Base-by-base conservation (phyloP, 2,113 vertebrate species). In the Zosterops borbonicus region DNA sequence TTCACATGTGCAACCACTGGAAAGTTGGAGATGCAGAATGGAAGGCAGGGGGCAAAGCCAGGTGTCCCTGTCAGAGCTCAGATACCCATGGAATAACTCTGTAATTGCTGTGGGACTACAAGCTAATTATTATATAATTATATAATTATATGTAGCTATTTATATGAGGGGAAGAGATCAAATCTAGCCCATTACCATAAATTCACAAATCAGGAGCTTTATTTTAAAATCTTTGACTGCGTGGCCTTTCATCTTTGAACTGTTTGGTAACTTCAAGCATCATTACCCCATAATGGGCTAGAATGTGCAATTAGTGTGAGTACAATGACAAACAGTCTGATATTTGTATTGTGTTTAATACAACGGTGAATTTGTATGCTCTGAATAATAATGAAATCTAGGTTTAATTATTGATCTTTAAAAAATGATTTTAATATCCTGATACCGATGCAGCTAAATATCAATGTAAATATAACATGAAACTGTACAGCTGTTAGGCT, bases 231-330 rank as follows among this genome's bases (percentile, higher is more conserved):
- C 83, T 84, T 92, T 94, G 92, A 90, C 94, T 90, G n/a, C 0
- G 0, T 95, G 95, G 69, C 94, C 93, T 96, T 91, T 96, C 90
- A 80, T 94, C 93, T 96, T 94, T 97, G 95, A 94, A 95, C 95
- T 96, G 92, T 92, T 96, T 81, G 88, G 76, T 90, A 93, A 89
- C 94, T 89, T 95, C 85, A 94, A 96, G 95, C 90, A 93, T 96
- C 96, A 94, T 95, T 97, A 96, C 85, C 76, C 80, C 35, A 47
- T 50, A 95, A 89, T 42, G 83, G 84, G 90, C 86, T 86, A 90
- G 90, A 90, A 90, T 50, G 79, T 78, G 86, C 93, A 96, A 93
- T 96, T 96, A 96, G 58, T 50, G 62, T 8, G 42, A 94, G 80
- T n/a, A 81, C 79, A 78, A 70, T 94, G 90, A 83, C 90, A 60